Evolutionary conservation across 2,113 vertebrate species (phyloP), one percentile per base, ranked within the genome.

Genomic region (Seriola quinqueradiata): DNA sequence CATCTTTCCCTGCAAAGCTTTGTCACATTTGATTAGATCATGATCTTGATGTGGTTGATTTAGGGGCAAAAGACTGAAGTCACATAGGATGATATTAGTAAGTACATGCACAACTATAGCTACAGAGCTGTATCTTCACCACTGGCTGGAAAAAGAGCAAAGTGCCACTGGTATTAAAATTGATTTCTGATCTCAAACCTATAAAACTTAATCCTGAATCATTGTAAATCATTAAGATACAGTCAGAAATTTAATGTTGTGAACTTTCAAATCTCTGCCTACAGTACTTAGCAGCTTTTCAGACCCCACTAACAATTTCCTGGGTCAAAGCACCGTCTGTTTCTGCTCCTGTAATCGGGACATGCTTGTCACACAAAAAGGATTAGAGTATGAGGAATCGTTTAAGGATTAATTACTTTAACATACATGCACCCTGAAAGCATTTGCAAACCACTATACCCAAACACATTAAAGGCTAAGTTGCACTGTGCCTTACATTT

Each of bases 21-120:
- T 94, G 92, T 95, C 95, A 94, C 89, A 83, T 92, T 92, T 87
- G 92, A 95, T 94, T 92, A 95, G 92, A 95, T 95, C 80, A 2
- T 74, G 77, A 96, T 96, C 95, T 90, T 80, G 93, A 92, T 94
- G 83, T 93, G 94, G 94, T 93, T 93, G 93, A 95, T 88, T 93
- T 90, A 28, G 63, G 88, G 87, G 81, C 83, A 92, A 93, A 94
- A 76, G 77, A 87, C 85, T 84, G 87, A 82, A 87, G 91, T 81
- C 86, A 87, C 82, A 92, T 90, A 71, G 68, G 55, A 82, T 82
- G 66, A 85, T 93, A 87, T 91, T 88, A 88, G 59, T 85, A 68
- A 79, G 77, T 48, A 65, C 70, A 86, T 75, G 87, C 65, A 84
- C 7, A 60, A 63, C 17, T 58, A 28, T 73, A 50, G 68, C 77